Base-by-base conservation (phyloP, 2,888 invertebrate genomes). In the Pyrocoelia pectoralis region DNA sequence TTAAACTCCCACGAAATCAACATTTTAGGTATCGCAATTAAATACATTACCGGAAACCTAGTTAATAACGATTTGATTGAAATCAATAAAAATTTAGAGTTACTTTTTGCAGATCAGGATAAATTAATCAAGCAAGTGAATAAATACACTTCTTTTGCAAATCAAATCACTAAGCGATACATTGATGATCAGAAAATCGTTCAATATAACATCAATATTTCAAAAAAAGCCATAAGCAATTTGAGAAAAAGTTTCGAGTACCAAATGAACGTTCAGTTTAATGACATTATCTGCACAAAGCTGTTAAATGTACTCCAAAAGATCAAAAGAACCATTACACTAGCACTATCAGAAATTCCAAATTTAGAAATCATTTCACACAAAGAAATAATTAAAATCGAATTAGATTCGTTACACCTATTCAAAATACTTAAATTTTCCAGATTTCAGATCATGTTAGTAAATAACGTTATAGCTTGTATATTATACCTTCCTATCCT, bases 401-500 rank as follows among this genome's bases (percentile, higher is more conserved):
- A 54, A 38, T 24, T 54, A n/a, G 40, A 54, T 19, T 12, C 12
- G 9, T 12, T 28, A 29, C 59, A 60, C 24, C 4, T 38, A 14
- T 54, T 60, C 19, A 48, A 40, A 29, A 48, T 60, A 13, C 12
- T 60, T 46, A 52, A 60, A 54, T 60, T 60, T 48, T 53, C 53
- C 14, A 53, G 52, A 48, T 54, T 60, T 49, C 13, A 40, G 46
- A 24, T 60, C 8, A 10, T 48, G 1, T 60, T 52, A 8, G 10
- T 14, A 18, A 18, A 48, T 2, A 19, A 48, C 3, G 24, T 14
- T 14, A 54, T 60, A 24, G 54, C 59, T 43, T 60, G 59, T 54
- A 60, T 60, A 28, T 51, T 54, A 15, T 60, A 54, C 10, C n/a
- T 60, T 2, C 61, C 67, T 12, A 65, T 67, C 49, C 59, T 67